Base-by-base conservation (phyloP, 2,888 invertebrate genomes). In the Agrochola lota region DNA sequence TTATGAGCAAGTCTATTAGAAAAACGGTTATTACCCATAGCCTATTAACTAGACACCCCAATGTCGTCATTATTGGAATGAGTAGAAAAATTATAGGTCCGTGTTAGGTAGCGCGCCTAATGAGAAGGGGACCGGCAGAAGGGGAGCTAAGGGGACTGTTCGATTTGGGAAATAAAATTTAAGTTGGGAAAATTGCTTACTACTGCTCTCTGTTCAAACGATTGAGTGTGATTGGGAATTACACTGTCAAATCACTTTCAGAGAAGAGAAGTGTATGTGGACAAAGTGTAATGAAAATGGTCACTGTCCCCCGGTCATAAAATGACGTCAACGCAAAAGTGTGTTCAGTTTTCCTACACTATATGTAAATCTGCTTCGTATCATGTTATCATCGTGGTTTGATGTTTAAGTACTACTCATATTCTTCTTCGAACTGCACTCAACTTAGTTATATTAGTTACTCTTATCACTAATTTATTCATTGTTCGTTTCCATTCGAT, bases 31-130 rank as follows among this genome's bases (percentile, higher is more conserved):
- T 82, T 79, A 71, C 67, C 77, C 63, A 59, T 59, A 67, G 77
- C 23, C 75, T 75, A 84, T 84, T 78, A 86, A 82, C 71, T 73
- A 74, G 35, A 30, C 57, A 46, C 83, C 83, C 70, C 72, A 80
- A 78, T 77, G 72, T 43, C 76, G 70, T 73, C 60, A 73, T 80
- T 81, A 85, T 81, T 81, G 78, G 84, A 71, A 78, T 87, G 85
- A 85, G 76, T 74, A 80, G 79, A 84, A 84, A 87, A 86, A 88
- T 85, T 86, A 85, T 76, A 55, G 81, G 43, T 20, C 63, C 72
- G 75, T 74, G 74, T 82, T 73, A 73, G 76, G 74, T 86, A 76
- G 80, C 84, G 67, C 80, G 80, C n/a, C 55, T 83, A 86, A 86
- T 80, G 74, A 85, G 84, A 60, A 60, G 84, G 84, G 84, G 76